Percentiles rank a stretch among this genome's conserved stretches.
Evolutionary conservation across 2,888 invertebrate species (phyloP).

Genomic region (Agrochola lota): DNA sequence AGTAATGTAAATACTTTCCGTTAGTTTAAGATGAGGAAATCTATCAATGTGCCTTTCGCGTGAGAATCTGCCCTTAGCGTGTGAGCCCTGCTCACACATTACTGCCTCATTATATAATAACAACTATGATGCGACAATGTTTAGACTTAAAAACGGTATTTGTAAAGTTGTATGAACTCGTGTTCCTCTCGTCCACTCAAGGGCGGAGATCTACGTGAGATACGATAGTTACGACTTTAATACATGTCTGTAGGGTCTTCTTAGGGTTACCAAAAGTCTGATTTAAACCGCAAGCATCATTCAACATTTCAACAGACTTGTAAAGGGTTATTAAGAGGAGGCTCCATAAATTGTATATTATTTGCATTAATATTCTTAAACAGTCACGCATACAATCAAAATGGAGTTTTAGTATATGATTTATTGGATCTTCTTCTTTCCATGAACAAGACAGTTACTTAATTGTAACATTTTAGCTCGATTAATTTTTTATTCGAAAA

Average conservation of each 20-base stretch:
- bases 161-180: slow-evolving; percentile 39
- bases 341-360: too few relatives aligned
- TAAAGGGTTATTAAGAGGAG: neutral
- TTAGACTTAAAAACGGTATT: slow-evolving; percentile 27
- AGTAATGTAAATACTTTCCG: too few relatives aligned
- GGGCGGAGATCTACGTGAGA: slow-evolving; percentile 59
- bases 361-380: too few relatives aligned
- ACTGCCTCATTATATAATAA: neutral
- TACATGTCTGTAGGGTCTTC: neutral
- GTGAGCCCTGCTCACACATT: neutral
- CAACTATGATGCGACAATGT: slow-evolving; percentile 18
- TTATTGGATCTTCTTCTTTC: too few relatives aligned
- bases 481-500: too few relatives aligned
- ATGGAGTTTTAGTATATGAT: too few relatives aligned
- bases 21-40: too few relatives aligned
- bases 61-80: neutral
- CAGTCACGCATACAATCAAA: too few relatives aligned
- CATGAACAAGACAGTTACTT: too few relatives aligned
- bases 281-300: neutral
- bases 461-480: too few relatives aligned
- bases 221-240: slow-evolving; percentile 29
- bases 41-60: neutral
- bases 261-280: slow-evolving; percentile 18
- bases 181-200: slow-evolving; percentile 33
- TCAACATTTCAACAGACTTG: neutral